phyloP scores from a whole-genome alignment of 2,888 invertebrate species.

The Callyntrura guangdongensis region DNA sequence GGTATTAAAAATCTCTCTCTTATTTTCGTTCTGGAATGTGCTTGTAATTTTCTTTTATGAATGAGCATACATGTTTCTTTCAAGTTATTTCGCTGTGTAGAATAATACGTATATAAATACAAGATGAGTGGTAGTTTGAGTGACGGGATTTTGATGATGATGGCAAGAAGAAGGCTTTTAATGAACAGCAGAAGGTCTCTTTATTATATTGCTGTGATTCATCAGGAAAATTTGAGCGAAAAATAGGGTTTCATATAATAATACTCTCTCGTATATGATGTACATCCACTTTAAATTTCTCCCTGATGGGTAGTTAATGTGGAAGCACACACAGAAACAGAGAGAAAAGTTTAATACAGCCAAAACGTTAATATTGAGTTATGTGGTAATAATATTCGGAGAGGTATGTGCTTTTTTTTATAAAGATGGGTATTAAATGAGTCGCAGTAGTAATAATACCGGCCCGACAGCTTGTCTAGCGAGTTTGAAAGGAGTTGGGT shows the following conservation, averaged over 20 bases:
- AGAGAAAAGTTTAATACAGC: too few species aligned
- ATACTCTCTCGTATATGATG: too few species aligned
- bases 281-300: slow-evolving; percentile 40
- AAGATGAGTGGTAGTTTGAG: background rate
- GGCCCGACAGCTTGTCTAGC: slow-evolving; percentile 79
- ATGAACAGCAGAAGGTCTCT: background rate
- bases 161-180: slow-evolving; percentile 7
- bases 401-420: background rate
- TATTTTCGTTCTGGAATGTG: slow-evolving; percentile 44
- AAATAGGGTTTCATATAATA: background rate
- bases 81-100: background rate
- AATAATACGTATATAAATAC: background rate
- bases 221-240: background rate
- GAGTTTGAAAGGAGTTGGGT: slow-evolving; percentile 58
- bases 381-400: slow-evolving; percentile 17
- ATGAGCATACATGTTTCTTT: background rate
- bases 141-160: background rate
- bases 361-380: slow-evolving; percentile 51
- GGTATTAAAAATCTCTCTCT: background rate
- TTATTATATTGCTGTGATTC: slow-evolving; percentile 6
- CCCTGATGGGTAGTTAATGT: slow-evolving; percentile 35
- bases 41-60: slow-evolving; percentile 54
- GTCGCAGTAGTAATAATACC: slow-evolving; percentile 41
- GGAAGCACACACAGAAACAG: background rate
- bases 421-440: background rate